Base-by-base conservation (phyloP, 1,140 invertebrate species). In the Callitettix versicolor region DNA sequence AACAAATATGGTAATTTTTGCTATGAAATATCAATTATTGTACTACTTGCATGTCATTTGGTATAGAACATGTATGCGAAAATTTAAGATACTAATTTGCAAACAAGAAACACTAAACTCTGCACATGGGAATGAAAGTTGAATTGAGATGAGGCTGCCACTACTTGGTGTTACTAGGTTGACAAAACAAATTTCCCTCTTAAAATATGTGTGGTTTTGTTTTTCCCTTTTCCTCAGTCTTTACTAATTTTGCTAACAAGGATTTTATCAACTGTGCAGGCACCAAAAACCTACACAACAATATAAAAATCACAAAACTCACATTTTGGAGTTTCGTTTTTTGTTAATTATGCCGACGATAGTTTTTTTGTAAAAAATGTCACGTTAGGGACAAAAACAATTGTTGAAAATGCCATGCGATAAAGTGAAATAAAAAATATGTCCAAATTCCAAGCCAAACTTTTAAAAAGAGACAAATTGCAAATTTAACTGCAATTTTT, bases 261-360 rank as follows among this genome's bases (percentile, higher is more conserved):
- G 20, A 7, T 33, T 30, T 50, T n/a, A 6, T 4, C 3, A 50
- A 7, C 9, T 40, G 38, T n/a, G 38, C 14, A 40, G 38, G 38
- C 4, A 40, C 38, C 17, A 17, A 5, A 40, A 40, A 40, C 17
- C n/a, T 26, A 36, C 30, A 15, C 30, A 50, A 30, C 9, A 30
- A 22, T 1, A 26, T 50, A 1, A 50, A 50, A 50, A 50, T 7
- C 47, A 5, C 47, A 50, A 50, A 50, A 26, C 11, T 4, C 5
- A 30, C 1, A 26, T 50, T 50, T 50, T 30, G 47, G 47, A 50
- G 47, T 50, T 50, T 12, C 24, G 47, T 24, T 4, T 18, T 50
- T 50, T 50, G 47, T 50, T 50, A 22, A 50, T 50, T 50, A 24
- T n/a, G 47, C 20, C 47, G n/a, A n/a, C n/a, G n/a, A n/a, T n/a